These are phyloP conservation scores for Poecilia gillii DNA, from an alignment of 2,797 vertebrate species.

Conservation along the genomic window DNA sequence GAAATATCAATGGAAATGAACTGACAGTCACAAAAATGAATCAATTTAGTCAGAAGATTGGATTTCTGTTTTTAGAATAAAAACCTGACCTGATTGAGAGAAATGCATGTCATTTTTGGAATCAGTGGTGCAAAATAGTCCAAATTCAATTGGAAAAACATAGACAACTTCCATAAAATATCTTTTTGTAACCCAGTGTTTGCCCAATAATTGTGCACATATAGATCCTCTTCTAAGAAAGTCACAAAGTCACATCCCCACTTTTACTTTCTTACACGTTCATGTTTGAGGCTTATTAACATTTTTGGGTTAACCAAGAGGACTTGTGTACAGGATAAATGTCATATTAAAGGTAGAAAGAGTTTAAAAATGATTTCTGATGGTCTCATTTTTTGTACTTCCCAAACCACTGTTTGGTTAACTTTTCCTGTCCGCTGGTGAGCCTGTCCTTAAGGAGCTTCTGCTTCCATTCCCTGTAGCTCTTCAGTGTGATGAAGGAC, in stretches of 20 bases:
- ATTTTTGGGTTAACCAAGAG: neutral
- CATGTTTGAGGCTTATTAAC: neutral
- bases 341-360: neutral
- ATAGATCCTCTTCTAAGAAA: neutral
- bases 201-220: neutral
- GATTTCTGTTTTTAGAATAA: too few relatives aligned
- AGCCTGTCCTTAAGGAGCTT: neutral
- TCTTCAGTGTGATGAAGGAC: constrained; percentile 89
- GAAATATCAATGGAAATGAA: too few relatives aligned
- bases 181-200: too few relatives aligned
- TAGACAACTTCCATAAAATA: too few relatives aligned
- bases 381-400: neutral
- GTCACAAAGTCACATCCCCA: neutral
- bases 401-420: neutral
- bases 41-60: too few relatives aligned
- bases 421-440: neutral
- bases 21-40: too few relatives aligned
- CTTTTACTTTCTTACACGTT: neutral
- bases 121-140: too few relatives aligned
- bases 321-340: neutral
- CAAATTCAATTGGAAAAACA: too few relatives aligned
- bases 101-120: too few relatives aligned
- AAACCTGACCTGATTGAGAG: too few relatives aligned
- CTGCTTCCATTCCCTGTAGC: constrained; percentile 69
- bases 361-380: neutral